phyloP scores from a whole-genome alignment of 2,888 invertebrate genomes.

The Ditula angustiorana region DNA sequence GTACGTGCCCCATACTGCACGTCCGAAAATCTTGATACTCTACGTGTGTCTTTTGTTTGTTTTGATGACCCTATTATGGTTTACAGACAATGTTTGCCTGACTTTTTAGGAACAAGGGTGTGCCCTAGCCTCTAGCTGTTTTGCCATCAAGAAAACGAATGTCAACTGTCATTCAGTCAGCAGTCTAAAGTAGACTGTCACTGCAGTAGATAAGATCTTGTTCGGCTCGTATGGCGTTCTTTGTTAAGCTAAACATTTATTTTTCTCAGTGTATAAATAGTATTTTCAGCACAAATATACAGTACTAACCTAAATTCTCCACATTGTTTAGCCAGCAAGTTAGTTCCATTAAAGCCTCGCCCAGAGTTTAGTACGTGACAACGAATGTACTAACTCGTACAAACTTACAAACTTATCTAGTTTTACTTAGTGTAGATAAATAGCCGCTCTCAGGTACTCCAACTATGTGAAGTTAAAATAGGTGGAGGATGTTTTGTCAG shows the following conservation, averaged over 20 bases:
- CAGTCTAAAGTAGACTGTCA: too few relatives aligned
- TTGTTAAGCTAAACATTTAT: too few relatives aligned
- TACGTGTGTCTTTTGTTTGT: conserved; percentile 35
- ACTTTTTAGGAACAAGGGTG: too few relatives aligned
- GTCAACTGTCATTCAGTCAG: too few relatives aligned
- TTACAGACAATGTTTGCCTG: background rate
- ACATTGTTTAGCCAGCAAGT: conserved; percentile 26
- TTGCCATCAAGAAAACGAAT: too few relatives aligned
- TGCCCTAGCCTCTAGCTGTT: too few relatives aligned
- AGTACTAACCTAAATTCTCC: conserved; percentile 11
- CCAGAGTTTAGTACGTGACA: conserved; percentile 32
- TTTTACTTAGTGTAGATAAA: conserved; percentile 36
- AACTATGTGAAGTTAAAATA: conserved; percentile 14
- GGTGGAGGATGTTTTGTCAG: too few relatives aligned
- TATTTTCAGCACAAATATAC: background rate
- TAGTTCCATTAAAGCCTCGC: conserved; percentile 34
- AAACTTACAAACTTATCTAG: conserved; percentile 37
- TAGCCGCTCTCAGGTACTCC: conserved; percentile 20
- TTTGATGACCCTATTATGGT: conserved; percentile 34
- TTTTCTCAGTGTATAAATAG: background rate
- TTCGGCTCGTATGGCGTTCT: too few relatives aligned
- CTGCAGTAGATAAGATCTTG: too few relatives aligned
- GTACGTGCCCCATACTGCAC: conserved; percentile 29
- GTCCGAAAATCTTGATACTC: conserved; percentile 30
- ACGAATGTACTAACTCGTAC: conserved; percentile 32